A percentile compares a stretch with the other conserved stretches of the same genome.
These are phyloP conservation scores for Rapana venosa DNA, from an alignment of 2,888 invertebrate genomes.

Conservation along the genomic window DNA sequence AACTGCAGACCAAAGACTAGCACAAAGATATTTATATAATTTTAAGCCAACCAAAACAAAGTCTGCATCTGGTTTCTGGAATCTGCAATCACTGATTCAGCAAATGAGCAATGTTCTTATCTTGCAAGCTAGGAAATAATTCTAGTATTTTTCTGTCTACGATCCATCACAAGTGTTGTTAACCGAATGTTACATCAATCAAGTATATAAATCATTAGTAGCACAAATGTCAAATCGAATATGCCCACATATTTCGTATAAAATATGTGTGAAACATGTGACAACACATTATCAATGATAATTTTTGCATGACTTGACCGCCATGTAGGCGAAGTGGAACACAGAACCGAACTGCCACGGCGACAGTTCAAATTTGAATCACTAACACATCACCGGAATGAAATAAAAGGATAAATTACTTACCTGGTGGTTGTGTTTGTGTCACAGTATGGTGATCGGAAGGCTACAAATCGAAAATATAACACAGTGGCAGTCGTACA, in stretches of 20 bases:
- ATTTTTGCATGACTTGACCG: conserved; percentile 65
- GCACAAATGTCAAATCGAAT: not conserved
- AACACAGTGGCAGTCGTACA: conserved; percentile 42
- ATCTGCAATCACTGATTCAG: not conserved
- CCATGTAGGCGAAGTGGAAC: conserved; percentile 53
- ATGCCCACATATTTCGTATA: not conserved
- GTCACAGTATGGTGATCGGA: conserved; percentile 42
- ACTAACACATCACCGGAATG: too few species aligned
- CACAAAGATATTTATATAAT: too few species aligned
- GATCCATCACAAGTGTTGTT: not conserved
- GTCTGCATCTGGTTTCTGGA: conserved; percentile 12
- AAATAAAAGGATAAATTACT: not conserved
- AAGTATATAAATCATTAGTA: not conserved
- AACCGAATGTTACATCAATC: not conserved
- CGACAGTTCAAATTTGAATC: conserved; percentile 31
- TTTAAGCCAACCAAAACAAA: not conserved
- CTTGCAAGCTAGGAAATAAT: not conserved
- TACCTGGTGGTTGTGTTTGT: conserved; percentile 34
- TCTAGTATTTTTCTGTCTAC: not conserved
- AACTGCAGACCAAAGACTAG: too few species aligned
- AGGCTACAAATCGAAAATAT: conserved; percentile 41
- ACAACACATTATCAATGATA: conserved; percentile 58
- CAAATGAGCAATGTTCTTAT: not conserved
- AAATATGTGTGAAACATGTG: conserved; percentile 35
- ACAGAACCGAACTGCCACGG: conserved; percentile 21